A percentile compares a stretch with the other conserved stretches of the same genome.
Conservation (phyloP, 2,113 vertebrate genomes). For the Nicator chloris region DNA sequence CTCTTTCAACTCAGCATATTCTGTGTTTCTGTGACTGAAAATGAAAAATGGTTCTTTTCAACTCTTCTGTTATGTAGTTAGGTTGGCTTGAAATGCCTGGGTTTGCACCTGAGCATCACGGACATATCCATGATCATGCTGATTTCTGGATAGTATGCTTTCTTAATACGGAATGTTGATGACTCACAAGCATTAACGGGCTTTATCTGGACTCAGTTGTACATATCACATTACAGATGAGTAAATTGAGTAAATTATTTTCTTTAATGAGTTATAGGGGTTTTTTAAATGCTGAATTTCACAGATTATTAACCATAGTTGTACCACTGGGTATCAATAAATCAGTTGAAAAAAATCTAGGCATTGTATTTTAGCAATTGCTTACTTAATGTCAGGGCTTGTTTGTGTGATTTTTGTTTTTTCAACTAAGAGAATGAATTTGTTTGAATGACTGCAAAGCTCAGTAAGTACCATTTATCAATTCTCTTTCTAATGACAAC, state of each 20-base stretch:
- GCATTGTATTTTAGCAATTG: not conserved
- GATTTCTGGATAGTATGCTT: not conserved
- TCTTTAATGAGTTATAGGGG: not conserved
- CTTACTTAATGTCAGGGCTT: not conserved
- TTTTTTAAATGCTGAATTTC: not conserved
- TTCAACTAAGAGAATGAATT: not conserved
- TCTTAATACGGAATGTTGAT: not conserved
- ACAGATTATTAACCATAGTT: not conserved
- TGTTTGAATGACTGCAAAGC: slow-evolving; percentile 8
- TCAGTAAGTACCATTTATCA: slow-evolving; percentile 42
- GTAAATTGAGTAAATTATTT: not conserved
- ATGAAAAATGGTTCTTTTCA: not conserved
- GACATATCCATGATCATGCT: not conserved
- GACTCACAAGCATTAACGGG: not conserved
- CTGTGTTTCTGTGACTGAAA: not conserved
- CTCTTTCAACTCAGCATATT: not conserved
- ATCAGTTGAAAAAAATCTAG: not conserved
- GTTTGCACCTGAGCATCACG: not conserved
- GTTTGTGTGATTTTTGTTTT: not conserved
- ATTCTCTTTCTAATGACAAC: slow-evolving; percentile 56
- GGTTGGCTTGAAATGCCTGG: not conserved
- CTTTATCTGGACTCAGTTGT: not conserved
- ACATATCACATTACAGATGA: not conserved
- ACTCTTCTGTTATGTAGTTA: not conserved
- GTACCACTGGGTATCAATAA: not conserved